A percentile compares a stretch with the other conserved stretches of the same genome.
phyloP scores from a whole-genome alignment of 2,113 vertebrate species.

The Campylomormyrus numenius region DNA sequence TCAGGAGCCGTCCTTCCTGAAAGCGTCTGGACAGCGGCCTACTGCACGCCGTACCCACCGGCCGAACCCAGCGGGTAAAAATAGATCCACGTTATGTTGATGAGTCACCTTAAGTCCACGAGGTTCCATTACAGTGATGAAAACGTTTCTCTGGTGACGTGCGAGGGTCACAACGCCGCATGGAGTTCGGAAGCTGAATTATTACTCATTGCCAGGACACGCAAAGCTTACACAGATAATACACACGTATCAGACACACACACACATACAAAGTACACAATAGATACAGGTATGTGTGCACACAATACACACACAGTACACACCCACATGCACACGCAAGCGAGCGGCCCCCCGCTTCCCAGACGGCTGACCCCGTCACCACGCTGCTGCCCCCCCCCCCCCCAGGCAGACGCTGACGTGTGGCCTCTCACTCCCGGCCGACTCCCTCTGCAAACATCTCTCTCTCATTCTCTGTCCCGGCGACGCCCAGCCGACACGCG shows the following conservation, averaged over 20 bases:
- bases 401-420: not conserved
- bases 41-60: not conserved
- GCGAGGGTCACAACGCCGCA: not conserved
- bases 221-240: not conserved
- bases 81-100: not conserved
- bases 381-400: not conserved
- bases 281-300: not conserved
- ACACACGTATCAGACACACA: not conserved
- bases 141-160: not conserved
- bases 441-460: conserved; percentile 16
- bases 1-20: not conserved
- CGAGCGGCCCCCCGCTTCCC: not conserved
- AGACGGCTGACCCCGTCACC: not conserved
- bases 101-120: not conserved
- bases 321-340: conserved; percentile 34
- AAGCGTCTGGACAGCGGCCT: not conserved
- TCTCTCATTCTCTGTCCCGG: not conserved
- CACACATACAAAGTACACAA: not conserved
- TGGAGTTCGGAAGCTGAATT: not conserved
- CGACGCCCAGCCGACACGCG: conserved; percentile 9
- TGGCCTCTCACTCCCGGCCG: not conserved
- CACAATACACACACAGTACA: conserved; percentile 26
- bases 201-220: not conserved
- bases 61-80: not conserved
- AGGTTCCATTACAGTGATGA: not conserved